Base-by-base conservation (phyloP, 2,888 invertebrate genomes). In the Lapara coniferarum region DNA sequence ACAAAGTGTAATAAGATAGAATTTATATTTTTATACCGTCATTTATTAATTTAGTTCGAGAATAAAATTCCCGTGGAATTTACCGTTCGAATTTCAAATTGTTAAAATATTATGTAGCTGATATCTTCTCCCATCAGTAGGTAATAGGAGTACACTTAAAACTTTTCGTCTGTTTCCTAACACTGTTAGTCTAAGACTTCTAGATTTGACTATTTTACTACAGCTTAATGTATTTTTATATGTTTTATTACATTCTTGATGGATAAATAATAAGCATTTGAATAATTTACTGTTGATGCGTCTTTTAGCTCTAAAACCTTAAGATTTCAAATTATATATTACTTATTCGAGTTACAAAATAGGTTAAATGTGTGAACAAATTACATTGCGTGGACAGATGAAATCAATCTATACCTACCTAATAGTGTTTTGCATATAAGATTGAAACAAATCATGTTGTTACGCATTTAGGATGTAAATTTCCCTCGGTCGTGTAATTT, bases 401-500 rank as follows among this genome's bases (percentile, higher is more conserved):
- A 19, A 49, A 63, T 63, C 49, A 63, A 46, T 49, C 46, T 49
- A 49, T 49, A n/a, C n/a, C n/a, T n/a, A n/a, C n/a, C n/a, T n/a
- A 63, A 46, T 49, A 46, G 10, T 59, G 58, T n/a, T 25, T 63
- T 63, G 46, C 46, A 19, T 63, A 63, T 63, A 63, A 63, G 63
- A 49, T 49, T 49, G 63, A 46, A 63, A 63, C 46, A 46, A 63
- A 63, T 63, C 63, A 63, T 63, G 63, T 63, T 63, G 19, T 74
- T 56, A 72, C 70, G 69, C 73, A 70, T 74, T 69, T 70, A 58
- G 66, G 71, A 73, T 74, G 67, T 69, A 72, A 72, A 78, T 13
- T 46, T 49, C 13, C 0, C 55, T 49, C 49, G 59, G 10, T 59
- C 59, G 59, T 19, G 49, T 59, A 59, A 44, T 49, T 63, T n/a